A percentile compares a stretch with the other conserved stretches of the same genome.
These are phyloP conservation scores for Chromobotia macracanthus DNA, from an alignment of 2,797 vertebrate genomes.

Conservation along the genomic window DNA sequence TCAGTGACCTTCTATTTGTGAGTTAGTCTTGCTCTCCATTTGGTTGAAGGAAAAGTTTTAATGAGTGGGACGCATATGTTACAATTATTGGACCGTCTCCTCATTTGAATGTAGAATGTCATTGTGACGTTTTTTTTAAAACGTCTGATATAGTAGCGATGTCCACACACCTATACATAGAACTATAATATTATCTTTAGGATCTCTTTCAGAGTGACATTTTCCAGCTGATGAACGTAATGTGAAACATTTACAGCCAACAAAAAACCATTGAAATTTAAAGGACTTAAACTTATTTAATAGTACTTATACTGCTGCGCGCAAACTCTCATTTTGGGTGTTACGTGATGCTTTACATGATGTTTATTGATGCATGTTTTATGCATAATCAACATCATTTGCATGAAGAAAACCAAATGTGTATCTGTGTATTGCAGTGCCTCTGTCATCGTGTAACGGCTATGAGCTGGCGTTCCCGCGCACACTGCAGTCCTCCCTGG, in stretches of 20 bases:
- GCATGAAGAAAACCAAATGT: neutral
- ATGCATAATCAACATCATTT: too few species aligned
- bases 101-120: slow-evolving; percentile 32
- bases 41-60: slow-evolving; percentile 22
- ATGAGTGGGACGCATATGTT: slow-evolving; percentile 13
- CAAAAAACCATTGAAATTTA: too few species aligned
- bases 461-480: slow-evolving; percentile 80
- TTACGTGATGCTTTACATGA: too few species aligned
- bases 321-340: too few species aligned
- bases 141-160: neutral
- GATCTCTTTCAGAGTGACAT: too few species aligned
- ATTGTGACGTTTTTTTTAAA: neutral
- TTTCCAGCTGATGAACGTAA: too few species aligned
- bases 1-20: slow-evolving; percentile 25
- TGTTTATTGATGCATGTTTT: too few species aligned
- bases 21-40: slow-evolving; percentile 16
- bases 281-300: too few species aligned
- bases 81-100: neutral
- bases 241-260: too few species aligned
- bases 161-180: too few species aligned
- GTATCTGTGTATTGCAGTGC: slow-evolving; percentile 75
- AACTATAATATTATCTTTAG: too few species aligned
- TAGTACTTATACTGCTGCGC: too few species aligned
- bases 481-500: slow-evolving; percentile 82
- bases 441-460: slow-evolving; percentile 84